Percentiles rank a stretch among this genome's conserved stretches.
Conservation (phyloP, 1,140 invertebrate genomes). For the Polyergus mexicanus region DNA sequence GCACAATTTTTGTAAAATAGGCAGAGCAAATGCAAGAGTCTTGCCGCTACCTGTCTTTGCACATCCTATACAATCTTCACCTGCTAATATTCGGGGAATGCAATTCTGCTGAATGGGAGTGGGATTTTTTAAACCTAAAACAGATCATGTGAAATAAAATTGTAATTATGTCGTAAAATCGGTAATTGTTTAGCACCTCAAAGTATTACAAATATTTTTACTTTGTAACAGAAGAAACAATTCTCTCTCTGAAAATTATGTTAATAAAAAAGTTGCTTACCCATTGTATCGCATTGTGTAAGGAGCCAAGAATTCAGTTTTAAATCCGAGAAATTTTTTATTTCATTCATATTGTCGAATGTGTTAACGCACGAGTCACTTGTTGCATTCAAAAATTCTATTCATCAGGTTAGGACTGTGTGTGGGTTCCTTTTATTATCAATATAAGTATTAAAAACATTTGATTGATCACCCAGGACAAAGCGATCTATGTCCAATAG, state of each 20-base stretch:
- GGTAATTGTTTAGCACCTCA: neutral
- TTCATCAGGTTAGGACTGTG: no score
- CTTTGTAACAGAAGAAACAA: conserved; percentile 46
- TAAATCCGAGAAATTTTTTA: conserved; percentile 77
- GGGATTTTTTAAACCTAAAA: conserved; percentile 91
- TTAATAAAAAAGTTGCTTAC: conserved; percentile 70
- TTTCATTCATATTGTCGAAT: neutral
- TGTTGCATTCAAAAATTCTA: no score
- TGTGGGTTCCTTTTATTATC: no score
- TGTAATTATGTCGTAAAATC: neutral
- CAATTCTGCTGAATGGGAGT: conserved; percentile 95
- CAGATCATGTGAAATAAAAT: neutral
- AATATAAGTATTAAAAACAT: no score
- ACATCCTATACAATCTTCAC: conserved; percentile 96
- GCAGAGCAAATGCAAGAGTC: conserved; percentile 98
- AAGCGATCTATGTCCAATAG: no score
- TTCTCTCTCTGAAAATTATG: conserved; percentile 4
- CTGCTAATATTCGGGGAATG: conserved; percentile 93
- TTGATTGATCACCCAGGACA: no score
- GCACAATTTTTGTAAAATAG: conserved; percentile 96
- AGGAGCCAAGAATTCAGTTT: conserved; percentile 83
- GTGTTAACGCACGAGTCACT: no score
- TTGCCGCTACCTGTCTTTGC: conserved; percentile 99
- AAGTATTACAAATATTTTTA: neutral
- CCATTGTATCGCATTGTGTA: conserved; percentile 82